Evolutionary conservation across 2,797 vertebrate species (phyloP), one percentile per base, ranked within the genome.

Genomic region (Lacerta viridis): DNA sequence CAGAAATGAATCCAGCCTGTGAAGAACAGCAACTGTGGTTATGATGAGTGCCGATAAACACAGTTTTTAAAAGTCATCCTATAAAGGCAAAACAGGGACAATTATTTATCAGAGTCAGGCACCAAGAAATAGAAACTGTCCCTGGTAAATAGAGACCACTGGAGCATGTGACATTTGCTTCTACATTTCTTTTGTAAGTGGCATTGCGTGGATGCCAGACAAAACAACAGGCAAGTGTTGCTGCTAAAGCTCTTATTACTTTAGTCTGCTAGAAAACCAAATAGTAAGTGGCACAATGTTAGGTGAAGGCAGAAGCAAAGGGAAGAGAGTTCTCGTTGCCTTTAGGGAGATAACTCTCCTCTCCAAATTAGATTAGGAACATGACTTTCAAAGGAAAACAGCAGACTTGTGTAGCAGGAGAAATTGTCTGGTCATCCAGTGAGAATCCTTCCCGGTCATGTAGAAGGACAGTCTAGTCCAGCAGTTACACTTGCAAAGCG

Each of bases 401-500:
- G 78, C 2, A 84, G 88, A 85, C 55, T 76, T 59, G 20, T 20
- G 90, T 68, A n/a, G 1, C 0, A 61, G 76, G 78, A 55, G 77
- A 81, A 87, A 55, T 10, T 86, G 72, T 18, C 43, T 71, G 41
- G 2, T 43, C 8, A 11, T 68, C 43, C 36, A 79, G 27, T 23
- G 29, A 90, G 61, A 92, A 80, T 18, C 7, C 25, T 90, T 66
- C 85, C 85, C 93, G 93, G 41, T 1, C 71, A 80, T 17, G 55
- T 84, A 82, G 82, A 74, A 90, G 59, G 84, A 61, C 76, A 36
- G 59, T 90, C 93, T 89, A 81, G 94, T 92, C 66, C 69, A 93
- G 17, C 41, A 90, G 91, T 87, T 92, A 91, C n/a, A 93, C 61
- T 88, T 92, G 25, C 87, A 78, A 91, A 5, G 20, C 1, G 4